Evolutionary conservation across 2,113 vertebrate species (phyloP).

Genomic region (Oryzias curvinotus): DNA sequence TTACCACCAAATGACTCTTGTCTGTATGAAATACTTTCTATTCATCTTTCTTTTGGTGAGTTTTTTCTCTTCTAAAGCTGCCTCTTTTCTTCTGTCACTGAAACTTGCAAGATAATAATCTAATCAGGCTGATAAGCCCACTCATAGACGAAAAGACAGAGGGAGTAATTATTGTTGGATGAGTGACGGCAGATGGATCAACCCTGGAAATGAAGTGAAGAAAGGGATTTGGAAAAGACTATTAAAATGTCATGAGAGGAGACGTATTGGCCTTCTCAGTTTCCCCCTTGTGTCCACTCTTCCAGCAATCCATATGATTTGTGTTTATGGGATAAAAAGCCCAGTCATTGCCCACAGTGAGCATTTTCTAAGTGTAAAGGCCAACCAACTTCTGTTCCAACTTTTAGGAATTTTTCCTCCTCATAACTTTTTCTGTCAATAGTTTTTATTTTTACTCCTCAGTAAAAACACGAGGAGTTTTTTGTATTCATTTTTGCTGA

Average conservation of each 20-base stretch:
- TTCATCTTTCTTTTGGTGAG: conserved; percentile 45
- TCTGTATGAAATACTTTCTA: conserved; percentile 21
- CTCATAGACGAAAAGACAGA: conserved; percentile 34
- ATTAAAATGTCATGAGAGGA: conserved; percentile 71
- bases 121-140: conserved; percentile 58
- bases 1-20: conserved; percentile 19
- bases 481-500: background rate
- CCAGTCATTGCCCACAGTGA: conserved; percentile 34
- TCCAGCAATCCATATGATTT: conserved; percentile 67
- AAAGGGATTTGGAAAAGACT: conserved; percentile 60
- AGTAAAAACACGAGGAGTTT: too few relatives aligned
- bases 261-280: conserved; percentile 62
- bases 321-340: conserved; percentile 58
- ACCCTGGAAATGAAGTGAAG: conserved; percentile 36
- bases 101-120: conserved; percentile 49
- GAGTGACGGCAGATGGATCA: conserved; percentile 63
- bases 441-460: conserved; percentile 1
- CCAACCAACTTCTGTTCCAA: conserved; percentile 48
- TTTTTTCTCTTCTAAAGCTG: conserved; percentile 50
- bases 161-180: conserved; percentile 61
- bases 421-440: conserved; percentile 18
- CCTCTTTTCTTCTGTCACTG: conserved; percentile 17
- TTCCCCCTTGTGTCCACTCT: conserved; percentile 58
- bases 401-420: conserved; percentile 30
- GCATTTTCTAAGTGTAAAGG: conserved; percentile 56